Evolutionary conservation across 2,797 vertebrate species (phyloP).

Genomic region (Meda fulgida): DNA sequence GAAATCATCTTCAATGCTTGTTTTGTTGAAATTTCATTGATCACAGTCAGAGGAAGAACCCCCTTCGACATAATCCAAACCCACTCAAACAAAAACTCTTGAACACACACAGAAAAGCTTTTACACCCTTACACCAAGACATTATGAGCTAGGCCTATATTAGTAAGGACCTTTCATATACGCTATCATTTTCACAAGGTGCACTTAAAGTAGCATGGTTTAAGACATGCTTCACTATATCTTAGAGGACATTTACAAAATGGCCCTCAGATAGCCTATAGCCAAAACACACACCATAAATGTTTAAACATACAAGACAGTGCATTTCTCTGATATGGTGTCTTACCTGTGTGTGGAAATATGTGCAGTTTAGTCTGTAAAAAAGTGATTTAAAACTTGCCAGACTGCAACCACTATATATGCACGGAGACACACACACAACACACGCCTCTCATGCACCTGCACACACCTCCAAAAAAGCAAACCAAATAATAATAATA

Average conservation of each 20-base stretch:
- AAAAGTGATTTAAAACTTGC: background rate
- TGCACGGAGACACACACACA: background rate
- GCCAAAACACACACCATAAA: too few relatives aligned
- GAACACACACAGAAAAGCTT: background rate
- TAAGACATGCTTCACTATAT: background rate
- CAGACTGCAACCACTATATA: constrained; percentile 8
- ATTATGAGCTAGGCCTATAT: background rate
- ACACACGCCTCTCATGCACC: constrained; percentile 21
- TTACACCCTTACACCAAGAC: background rate
- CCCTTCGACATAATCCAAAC: background rate
- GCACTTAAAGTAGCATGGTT: background rate
- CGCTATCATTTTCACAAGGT: background rate
- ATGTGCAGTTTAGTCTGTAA: constrained; percentile 6
- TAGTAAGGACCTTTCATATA: background rate
- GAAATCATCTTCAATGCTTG: constrained; percentile 31
- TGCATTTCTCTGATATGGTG: background rate
- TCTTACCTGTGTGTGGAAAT: constrained; percentile 31
- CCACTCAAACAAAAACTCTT: background rate
- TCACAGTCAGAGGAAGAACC: constrained; percentile 38
- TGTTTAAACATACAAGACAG: background rate
- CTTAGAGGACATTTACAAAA: background rate
- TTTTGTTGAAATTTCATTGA: constrained; percentile 41
- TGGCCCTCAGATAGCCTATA: too few relatives aligned
- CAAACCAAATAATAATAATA: background rate
- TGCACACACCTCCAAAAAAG: background rate